phyloP scores from a whole-genome alignment of 2,888 invertebrate genomes.

The Rhopalosiphum nymphaeae region DNA sequence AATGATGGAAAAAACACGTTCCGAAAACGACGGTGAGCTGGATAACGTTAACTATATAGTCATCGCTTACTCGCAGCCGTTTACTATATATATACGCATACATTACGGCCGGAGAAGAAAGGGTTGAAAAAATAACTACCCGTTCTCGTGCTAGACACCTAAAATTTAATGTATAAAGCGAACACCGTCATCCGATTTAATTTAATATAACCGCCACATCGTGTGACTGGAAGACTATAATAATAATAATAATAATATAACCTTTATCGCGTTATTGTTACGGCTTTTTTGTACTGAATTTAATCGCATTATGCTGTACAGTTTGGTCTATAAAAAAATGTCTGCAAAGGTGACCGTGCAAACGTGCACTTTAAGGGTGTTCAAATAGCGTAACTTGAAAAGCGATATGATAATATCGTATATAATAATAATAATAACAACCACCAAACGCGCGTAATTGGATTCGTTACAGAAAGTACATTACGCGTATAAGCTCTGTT shows the following conservation, averaged over 20 bases:
- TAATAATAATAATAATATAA: constrained; percentile 1
- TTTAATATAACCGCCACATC: not conserved
- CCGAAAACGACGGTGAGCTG: not conserved
- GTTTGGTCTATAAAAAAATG: not conserved
- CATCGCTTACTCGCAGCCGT: not conserved
- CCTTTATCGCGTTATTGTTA: not conserved
- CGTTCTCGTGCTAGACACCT: not conserved
- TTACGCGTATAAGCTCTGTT: not conserved
- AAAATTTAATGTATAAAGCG: not conserved
- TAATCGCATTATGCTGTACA: not conserved
- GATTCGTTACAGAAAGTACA: not conserved
- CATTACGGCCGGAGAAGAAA: not conserved
- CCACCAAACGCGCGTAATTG: not conserved
- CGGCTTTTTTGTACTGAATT: not conserved
- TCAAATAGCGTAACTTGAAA: not conserved
- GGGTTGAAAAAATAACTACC: not conserved
- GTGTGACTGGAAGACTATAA: not conserved
- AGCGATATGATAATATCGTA: not conserved
- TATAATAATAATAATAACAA: not conserved
- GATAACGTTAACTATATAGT: not conserved
- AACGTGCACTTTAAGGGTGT: not conserved
- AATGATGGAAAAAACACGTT: not conserved
- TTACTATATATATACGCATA: not conserved
- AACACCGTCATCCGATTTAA: not conserved
- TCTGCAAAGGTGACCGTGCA: not conserved